These are phyloP conservation scores for Telmatherina bonti DNA, from an alignment of 2,797 vertebrate genomes.

Conservation along the genomic window DNA sequence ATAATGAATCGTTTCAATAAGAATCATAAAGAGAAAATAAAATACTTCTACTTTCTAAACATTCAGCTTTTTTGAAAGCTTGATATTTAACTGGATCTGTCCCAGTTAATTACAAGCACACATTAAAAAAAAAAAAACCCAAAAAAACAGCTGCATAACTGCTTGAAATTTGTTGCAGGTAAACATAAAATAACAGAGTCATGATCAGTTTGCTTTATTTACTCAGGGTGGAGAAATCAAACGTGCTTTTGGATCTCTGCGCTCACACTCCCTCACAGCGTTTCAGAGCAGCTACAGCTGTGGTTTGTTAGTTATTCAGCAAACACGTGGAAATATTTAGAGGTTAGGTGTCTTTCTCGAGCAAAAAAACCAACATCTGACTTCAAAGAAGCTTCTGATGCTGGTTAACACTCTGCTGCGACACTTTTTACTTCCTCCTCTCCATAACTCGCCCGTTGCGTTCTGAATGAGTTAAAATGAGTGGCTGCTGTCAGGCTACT, in stretches of 20 bases:
- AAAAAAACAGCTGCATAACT: too few species aligned
- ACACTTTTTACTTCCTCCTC: conserved; percentile 24
- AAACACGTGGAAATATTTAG: conserved; percentile 65
- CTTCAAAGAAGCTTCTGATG: conserved; percentile 36
- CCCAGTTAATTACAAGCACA: neutral
- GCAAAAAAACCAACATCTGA: neutral
- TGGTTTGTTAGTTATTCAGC: conserved; percentile 46
- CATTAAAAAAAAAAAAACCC: neutral
- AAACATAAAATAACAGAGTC: neutral
- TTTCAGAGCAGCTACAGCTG: conserved; percentile 17
- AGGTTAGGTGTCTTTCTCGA: conserved; percentile 50
- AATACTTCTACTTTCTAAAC: too few species aligned
- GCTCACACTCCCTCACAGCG: neutral
- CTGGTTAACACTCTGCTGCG: neutral
- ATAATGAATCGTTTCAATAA: neutral
- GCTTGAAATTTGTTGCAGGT: too few species aligned
- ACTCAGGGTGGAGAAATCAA: conserved; percentile 46
- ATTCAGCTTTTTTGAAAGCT: neutral
- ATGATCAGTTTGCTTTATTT: conserved; percentile 36
- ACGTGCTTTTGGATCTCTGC: conserved; percentile 7
- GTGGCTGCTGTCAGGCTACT: too few species aligned
- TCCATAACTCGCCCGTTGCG: neutral
- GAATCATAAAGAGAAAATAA: too few species aligned
- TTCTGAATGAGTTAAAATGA: too few species aligned
- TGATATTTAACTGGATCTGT: neutral